Base-by-base conservation (phyloP, 2,888 invertebrate species). In the Himalopsyche anomala region DNA sequence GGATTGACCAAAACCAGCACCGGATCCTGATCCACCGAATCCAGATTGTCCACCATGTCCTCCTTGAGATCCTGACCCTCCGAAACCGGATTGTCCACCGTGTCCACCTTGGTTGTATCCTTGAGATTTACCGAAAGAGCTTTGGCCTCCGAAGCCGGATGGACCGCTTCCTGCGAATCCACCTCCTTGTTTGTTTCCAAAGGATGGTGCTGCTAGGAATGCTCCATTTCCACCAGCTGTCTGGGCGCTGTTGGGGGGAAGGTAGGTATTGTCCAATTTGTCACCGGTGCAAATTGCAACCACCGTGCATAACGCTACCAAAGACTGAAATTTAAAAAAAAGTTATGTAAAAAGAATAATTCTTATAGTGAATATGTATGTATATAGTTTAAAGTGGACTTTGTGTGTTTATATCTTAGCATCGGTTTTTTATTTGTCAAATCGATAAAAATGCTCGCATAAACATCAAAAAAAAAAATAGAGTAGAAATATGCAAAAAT, bases 241-340 rank as follows among this genome's bases (percentile, higher is more conserved):
- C 81, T 90, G 89, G 8, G 92, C 92, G 86, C 90, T 90, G 85
- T 90, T 91, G 4, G 93, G 93, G 4, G 93, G 93, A 38, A 93
- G 90, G 88, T 93, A 93, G 38, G 90, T 92, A 88, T 91, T 92
- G 86, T 93, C 93, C 82, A 93, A 89, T 80, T 91, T 91, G 19
- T 91, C 92, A 56, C 91, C 91, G 28, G 89, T 51, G 81, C 89
- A 89, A 4, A 88, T 84, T 28, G 90, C 89, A n/a, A 89, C 88
- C 45, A 89, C 86, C 4, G 89, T 80, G 74, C 88, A 87, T 38
- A 90, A 86, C 28, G 80, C 81, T 40, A 90, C 36, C 42, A 90
- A 87, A 51, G 36, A 80, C 90, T 90, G 87, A 55, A 90, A 90
- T 51, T 51, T 15, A 8, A 11, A 45, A 4, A 45, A 45, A 45